Conservation (phyloP, 2,113 vertebrate species). For the Brachyhypopomus occidentalis region DNA sequence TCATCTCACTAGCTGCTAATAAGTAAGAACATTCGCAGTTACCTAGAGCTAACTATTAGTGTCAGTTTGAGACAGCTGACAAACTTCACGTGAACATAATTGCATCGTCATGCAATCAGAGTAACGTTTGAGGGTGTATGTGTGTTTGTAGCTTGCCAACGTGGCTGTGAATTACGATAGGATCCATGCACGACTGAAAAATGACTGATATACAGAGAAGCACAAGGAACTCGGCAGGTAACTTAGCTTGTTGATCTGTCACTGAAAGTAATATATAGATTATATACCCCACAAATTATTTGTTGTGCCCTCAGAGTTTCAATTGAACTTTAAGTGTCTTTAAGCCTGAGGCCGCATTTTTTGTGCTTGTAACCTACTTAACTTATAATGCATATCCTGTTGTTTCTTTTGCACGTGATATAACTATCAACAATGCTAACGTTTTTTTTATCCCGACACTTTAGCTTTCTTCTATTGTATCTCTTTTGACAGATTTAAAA, state of each 20-base stretch:
- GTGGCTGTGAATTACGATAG: neutral
- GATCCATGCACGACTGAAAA: conserved; percentile 23
- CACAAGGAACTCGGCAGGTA: conserved; percentile 46
- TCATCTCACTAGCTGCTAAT: too few species aligned
- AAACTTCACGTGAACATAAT: neutral
- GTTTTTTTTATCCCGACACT: neutral
- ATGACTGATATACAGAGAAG: conserved; percentile 49
- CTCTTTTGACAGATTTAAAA: conserved; percentile 60
- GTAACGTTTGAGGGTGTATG: neutral
- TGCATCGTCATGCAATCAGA: neutral
- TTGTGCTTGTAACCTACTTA: too few species aligned
- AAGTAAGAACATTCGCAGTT: too few species aligned
- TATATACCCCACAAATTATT: neutral
- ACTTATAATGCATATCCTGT: too few species aligned
- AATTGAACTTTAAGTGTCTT: neutral
- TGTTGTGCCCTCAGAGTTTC: neutral
- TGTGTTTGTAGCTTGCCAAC: neutral
- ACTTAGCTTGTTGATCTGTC: neutral
- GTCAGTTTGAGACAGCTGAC: neutral
- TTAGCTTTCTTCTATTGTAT: neutral
- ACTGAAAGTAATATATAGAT: neutral
- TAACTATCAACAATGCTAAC: too few species aligned
- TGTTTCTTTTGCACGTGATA: too few species aligned
- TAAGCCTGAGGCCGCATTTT: neutral
- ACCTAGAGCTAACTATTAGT: too few species aligned